Evolutionary conservation across 2,888 invertebrate genomes (phyloP), one percentile per base, ranked within the genome.

Genomic region (Eupithecia dodoneata): DNA sequence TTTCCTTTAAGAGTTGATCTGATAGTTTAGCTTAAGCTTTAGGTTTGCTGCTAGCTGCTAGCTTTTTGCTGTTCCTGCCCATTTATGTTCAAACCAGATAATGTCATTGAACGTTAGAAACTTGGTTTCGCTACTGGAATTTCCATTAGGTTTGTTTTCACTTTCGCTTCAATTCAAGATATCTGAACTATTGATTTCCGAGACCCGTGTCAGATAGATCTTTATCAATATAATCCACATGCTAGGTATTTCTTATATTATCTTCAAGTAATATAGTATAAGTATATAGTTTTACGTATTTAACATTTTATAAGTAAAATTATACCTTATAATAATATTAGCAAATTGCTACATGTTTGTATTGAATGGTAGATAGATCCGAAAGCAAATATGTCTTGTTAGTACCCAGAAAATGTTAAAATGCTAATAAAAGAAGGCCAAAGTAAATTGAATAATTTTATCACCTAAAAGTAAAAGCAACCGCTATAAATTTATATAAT

Each of bases 81-180:
- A 77, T 80, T 79, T 79, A 81, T 74, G 75, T 78, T 75, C 76
- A 75, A 80, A 81, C 75, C 45, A 73, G 73, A 78, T 81, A 80
- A 76, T 78, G 80, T 81, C 81, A 78, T 80, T 82, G 81, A 84
- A 80, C 83, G 71, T 69, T 73, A 30, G 78, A 81, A 83, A 81
- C 74, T 76, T 76, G 81, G 83, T 81, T 67, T 78, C 76, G 47
- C 72, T 18, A 49, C n/a, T 55, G 65, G 74, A 52, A 71, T 82
- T 79, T 70, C 66, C 42, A 65, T 49, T 74, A 73, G 63, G 74
- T 74, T 71, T 66, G 77, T 80, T 77, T 78, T 74, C 79, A 80
- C 74, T 80, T 79, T 78, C 77, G 49, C 72, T 71, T 18, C 18
- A 63, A 63, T 63, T 63, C 30, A 30, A 63, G 63, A 10, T 63